Conservation (phyloP, 2,888 invertebrate genomes). For the Dicroscelio sp. region DNA sequence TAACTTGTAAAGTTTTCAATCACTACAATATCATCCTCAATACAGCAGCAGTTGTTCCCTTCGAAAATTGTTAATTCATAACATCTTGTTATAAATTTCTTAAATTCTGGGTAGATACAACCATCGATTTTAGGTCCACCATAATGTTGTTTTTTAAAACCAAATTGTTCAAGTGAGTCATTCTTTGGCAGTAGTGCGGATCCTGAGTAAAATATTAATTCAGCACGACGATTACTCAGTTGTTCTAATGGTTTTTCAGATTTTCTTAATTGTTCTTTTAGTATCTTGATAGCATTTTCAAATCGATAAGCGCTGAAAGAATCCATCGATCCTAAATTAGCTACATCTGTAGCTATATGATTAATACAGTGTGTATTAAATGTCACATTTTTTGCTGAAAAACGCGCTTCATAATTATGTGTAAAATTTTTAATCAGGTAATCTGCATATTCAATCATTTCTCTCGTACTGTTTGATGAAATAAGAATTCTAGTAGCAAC, state of each 20-base stretch:
- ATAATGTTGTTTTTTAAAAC: too few relatives aligned
- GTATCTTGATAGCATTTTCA: conserved; percentile 23
- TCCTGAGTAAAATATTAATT: background rate
- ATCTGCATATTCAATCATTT: background rate
- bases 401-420: background rate
- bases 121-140: too few relatives aligned
- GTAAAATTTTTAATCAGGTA: background rate
- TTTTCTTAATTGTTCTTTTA: background rate
- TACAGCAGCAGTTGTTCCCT: too few relatives aligned
- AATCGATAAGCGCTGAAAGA: conserved; percentile 33
- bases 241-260: conserved; percentile 36
- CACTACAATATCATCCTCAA: too few relatives aligned
- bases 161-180: too few relatives aligned
- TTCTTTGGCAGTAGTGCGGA: too few relatives aligned
- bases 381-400: background rate
- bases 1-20: too few relatives aligned
- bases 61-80: too few relatives aligned
- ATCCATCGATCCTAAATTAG: conserved; percentile 22
- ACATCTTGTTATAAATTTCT: too few relatives aligned
- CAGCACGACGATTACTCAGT: background rate
- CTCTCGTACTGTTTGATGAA: background rate
- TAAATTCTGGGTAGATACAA: too few relatives aligned
- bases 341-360: conserved; percentile 22
- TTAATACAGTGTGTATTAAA: background rate
- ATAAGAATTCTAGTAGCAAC: conserved; percentile 20